Conservation (phyloP, 2,113 vertebrate species). For the Myiagra hebetior region DNA sequence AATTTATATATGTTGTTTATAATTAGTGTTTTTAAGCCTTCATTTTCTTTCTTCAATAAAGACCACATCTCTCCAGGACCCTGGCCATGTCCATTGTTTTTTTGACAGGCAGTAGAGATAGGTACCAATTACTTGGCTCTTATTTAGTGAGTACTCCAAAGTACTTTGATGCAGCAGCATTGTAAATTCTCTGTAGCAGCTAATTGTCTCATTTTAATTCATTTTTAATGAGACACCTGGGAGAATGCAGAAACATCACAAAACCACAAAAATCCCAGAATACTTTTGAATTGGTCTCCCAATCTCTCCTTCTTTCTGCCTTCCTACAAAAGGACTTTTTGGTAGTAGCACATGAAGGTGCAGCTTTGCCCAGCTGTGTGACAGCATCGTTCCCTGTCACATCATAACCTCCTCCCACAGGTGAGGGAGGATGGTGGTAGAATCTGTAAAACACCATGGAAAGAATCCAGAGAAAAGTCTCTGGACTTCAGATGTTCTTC, state of each 20-base stretch:
- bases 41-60: neutral
- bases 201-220: conserved; percentile 46
- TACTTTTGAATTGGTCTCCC: neutral
- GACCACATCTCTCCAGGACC: neutral
- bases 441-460: neutral
- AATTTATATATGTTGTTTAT: neutral
- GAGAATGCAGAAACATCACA: neutral
- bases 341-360: neutral
- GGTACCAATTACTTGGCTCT: conserved; percentile 9
- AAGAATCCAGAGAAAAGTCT: neutral
- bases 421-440: neutral
- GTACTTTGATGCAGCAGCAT: conserved; percentile 15
- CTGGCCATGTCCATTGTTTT: neutral
- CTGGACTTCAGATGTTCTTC: neutral
- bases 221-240: conserved; percentile 48
- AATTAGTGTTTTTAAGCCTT: neutral
- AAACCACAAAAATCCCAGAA: neutral
- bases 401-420: neutral
- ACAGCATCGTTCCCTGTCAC: neutral
- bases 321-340: neutral
- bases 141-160: neutral
- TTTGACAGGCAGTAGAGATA: neutral
- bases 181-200: neutral
- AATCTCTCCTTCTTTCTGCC: neutral
- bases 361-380: neutral